A percentile compares a stretch with the other conserved stretches of the same genome.
Conservation (phyloP, 2,113 vertebrate genomes). For the Cairina moschata region DNA sequence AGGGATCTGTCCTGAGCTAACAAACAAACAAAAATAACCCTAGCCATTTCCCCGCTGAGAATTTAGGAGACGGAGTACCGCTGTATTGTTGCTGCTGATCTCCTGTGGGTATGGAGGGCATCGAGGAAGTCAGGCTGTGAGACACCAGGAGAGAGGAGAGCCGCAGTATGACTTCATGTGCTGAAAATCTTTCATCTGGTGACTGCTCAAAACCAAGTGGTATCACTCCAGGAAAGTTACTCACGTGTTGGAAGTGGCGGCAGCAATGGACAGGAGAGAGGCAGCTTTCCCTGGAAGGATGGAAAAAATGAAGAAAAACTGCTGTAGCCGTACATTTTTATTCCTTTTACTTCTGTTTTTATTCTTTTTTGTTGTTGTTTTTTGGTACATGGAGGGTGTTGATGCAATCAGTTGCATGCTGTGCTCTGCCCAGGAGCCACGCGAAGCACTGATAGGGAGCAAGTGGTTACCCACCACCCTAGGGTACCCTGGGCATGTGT, state of each 20-base stretch:
- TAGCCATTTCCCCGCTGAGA: background rate
- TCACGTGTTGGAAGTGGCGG: background rate
- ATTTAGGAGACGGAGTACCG: background rate
- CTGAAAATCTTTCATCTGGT: background rate
- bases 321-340: background rate
- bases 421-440: background rate
- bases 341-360: background rate
- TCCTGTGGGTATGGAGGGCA: background rate
- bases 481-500: too few species aligned
- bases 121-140: background rate
- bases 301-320: background rate
- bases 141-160: background rate
- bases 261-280: background rate
- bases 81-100: background rate
- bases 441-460: background rate
- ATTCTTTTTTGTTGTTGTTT: background rate
- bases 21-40: background rate
- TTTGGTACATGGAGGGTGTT: background rate
- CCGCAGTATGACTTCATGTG: background rate
- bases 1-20: background rate
- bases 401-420: background rate
- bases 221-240: background rate
- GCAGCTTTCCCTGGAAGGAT: background rate
- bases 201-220: background rate
- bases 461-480: fast-evolving